Base-by-base conservation (phyloP, 2,797 vertebrate genomes). In the Tarsius wallacei region DNA sequence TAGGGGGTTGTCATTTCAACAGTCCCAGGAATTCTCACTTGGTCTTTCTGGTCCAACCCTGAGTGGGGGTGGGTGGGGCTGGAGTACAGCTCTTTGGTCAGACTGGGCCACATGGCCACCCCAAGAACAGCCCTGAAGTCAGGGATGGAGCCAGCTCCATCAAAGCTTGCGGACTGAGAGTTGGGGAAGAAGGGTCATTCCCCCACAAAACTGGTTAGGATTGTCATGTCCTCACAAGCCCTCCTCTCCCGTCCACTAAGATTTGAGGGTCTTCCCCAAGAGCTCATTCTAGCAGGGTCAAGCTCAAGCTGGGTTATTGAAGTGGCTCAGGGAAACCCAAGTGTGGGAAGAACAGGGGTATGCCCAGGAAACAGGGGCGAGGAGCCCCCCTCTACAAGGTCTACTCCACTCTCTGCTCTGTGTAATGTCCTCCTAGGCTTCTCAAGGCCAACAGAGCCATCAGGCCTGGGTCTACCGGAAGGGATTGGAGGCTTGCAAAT, bases 291-390 rank as follows among this genome's bases (percentile, higher is more conserved):
- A 2, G 55, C 71, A 19, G n/a, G 63, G 80, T 61, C 64, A 90
- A 85, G 55, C 61, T 90, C 24, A 53, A 59, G 31, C 28, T 4
- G 26, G 36, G 36, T 70, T 61, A 87, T 7, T 55, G 55, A 80
- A 28, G 36, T 28, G 55, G 61, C 22, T 21, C 22, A 19, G 22
- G 22, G 76, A 53, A 68, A 86, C 14, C 57, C n/a, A 87, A 33
- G 10, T 0, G 1, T 22, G 33, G 57, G 16, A 77, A 49, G 49
- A 64, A 33, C 2, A 74, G 49, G 6, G 16, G 1, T 11, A 0
- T 5, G 1, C 9, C 26, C 31, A 73, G 55, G 49, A 80, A 73
- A 26, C 13, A 17, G 55, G 82, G 22, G 10, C 26, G 42, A 31
- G 36, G 13, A 87, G 28, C 42, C 71, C 70, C 55, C 3, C 28